Base-by-base conservation (phyloP, 2,797 vertebrate genomes). In the Perodicticus potto region DNA sequence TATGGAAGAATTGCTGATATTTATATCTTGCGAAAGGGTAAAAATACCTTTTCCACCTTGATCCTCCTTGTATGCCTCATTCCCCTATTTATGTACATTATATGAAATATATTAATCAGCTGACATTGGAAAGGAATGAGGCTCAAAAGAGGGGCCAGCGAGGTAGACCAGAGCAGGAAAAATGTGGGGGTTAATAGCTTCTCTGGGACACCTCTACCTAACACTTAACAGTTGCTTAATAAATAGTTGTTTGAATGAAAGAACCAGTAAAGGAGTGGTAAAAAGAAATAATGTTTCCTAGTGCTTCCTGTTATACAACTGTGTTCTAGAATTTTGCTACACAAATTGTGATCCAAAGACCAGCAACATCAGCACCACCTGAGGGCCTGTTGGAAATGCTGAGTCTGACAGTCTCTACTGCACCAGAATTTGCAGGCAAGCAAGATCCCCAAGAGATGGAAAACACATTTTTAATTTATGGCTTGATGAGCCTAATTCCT, bases 11-110 rank as follows among this genome's bases (percentile, higher is more conserved):
- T 13, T 73, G 74, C 23, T 91, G 34, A 20, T 61, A 59, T 88
- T 84, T 90, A 43, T 29, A 83, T 20, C 43, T 80, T 86, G 25
- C 59, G 94, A 91, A 94, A 89, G 77, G 83, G 20, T 69, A 78
- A 84, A 89, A 85, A 32, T 40, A 43, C 2, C 11, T 84, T 67
- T 96, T 86, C 57, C 19, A 10, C 43, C 7, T n/a, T 69, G 16
- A 72, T 88, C 27, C 20, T 74, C 27, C 88, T 93, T 88, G 37
- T 72, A 14, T 67, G 32, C 17, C 23, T 57, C 59, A 27, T 16
- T 4, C 16, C 20, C 4, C 9, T 76, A 45, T 73, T 72, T 53
- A 91, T 32, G 13, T 45, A 45, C 16, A 27, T 61, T 82, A 37
- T 59, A 22, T 74, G 83, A 96, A 89, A 84, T 80, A 55, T 19